Evolutionary conservation across 2,888 invertebrate species (phyloP), one percentile per base, ranked within the genome.

Genomic region (Melinopterus prodromus): DNA sequence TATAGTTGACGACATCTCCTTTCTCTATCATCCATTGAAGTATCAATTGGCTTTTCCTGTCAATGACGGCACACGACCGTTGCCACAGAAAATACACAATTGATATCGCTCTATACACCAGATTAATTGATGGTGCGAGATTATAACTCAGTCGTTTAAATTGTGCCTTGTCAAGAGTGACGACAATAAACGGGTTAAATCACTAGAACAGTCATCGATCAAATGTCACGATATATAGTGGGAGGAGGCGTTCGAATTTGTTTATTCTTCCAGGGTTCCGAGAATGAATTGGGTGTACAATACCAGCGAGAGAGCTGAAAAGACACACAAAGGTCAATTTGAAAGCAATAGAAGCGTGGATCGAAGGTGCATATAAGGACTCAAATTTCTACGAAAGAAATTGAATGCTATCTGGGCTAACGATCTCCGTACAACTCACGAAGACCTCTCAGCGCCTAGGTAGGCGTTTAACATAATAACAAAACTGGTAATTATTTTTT

Each of bases 81-180:
- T 12, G 53, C 53, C 53, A 53, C 26, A 53, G 9, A 53, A 53
- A 53, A 53, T 9, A 53, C 9, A 53, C 53, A 53, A 53, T 53
- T 53, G 53, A 53, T 53, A 53, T 53, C 53, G 53, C 53, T 53
- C 53, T 1, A 53, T 53, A 26, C 26, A 26, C 26, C 26, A 26
- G 26, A 26, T 26, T 7, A 53, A 53, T 53, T 53, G 53, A 53
- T 53, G 53, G 53, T 53, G 53, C 53, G 9, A 53, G 53, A 53
- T 53, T 53, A 53, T 53, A 53, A 53, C 53, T 53, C 53, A 53
- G 53, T 53, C 53, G 53, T 53, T 53, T 53, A 53, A 53, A 53
- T 53, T 53, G 53, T 53, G 53, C 53, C 53, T 53, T 53, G 53
- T 53, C 53, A 53, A 53, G 53, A 53, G 53, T 53, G 53, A 53